Conservation (phyloP, 2,113 vertebrate genomes). For the Emberiza fucata region DNA sequence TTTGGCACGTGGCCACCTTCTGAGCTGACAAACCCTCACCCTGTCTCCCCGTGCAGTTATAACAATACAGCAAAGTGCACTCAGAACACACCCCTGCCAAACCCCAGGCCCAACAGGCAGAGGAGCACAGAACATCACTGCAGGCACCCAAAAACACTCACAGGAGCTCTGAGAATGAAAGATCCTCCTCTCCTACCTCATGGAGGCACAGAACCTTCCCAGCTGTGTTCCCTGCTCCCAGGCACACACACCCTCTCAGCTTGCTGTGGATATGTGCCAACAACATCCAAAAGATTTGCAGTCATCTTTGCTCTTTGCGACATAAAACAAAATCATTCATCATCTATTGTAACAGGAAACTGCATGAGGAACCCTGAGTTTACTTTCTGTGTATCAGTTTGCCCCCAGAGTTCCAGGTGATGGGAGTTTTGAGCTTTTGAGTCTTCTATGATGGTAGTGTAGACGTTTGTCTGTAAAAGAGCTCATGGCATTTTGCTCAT, state of each 20-base stretch:
- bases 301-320: neutral
- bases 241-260: accelerated
- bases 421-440: neutral
- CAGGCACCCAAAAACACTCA: accelerated
- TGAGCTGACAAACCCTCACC: neutral
- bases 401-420: neutral
- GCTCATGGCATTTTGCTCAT: neutral
- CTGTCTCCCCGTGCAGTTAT: neutral
- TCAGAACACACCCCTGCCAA: neutral
- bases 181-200: neutral
- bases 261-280: accelerated
- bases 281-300: neutral
- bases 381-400: neutral
- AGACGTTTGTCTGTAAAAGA: neutral
- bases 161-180: neutral
- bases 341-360: neutral
- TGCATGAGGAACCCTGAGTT: neutral
- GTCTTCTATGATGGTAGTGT: neutral
- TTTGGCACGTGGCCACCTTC: neutral
- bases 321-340: accelerated
- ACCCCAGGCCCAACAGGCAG: neutral
- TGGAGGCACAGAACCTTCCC: neutral
- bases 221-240: neutral
- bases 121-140: neutral
- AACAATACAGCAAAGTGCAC: neutral